Percentiles rank a stretch among this genome's conserved stretches.
phyloP scores from a whole-genome alignment of 64 coral and sea anemone species.

The Montipora cactus region DNA sequence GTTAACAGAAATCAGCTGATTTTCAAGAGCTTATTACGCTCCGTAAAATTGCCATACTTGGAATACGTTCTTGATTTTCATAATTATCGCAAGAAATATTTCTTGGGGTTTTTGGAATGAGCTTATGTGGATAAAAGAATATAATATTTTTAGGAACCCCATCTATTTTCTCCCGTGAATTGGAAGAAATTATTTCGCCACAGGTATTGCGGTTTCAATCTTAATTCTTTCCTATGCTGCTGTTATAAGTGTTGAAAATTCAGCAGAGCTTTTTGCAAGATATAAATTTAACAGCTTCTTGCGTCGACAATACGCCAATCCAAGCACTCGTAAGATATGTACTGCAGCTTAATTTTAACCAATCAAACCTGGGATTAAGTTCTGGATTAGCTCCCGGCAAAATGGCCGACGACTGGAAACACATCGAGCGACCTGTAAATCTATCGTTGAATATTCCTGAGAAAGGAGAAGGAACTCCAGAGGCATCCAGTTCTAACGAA shows the following conservation, averaged over 20 bases:
- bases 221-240: not conserved
- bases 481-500: not conserved
- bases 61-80: not conserved
- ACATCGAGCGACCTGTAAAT: not conserved
- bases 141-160: not conserved
- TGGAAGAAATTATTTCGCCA: not conserved
- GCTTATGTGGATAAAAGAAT: no score
- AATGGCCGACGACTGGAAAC: conserved; percentile 34
- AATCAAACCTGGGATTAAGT: conserved; percentile 7
- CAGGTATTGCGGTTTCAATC: no score
- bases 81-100: no score
- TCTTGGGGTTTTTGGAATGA: no score
- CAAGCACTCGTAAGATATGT: not conserved
- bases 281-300: no score
- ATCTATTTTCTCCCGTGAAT: not conserved
- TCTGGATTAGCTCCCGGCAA: not conserved
- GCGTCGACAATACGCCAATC: conserved; percentile 1
- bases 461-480: not conserved
- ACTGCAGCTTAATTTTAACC: not conserved
- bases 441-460: not conserved
- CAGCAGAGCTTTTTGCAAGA: no score
- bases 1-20: not conserved
- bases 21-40: not conserved
- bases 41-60: not conserved
- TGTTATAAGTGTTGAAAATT: not conserved